Conservation (phyloP, 2,113 vertebrate genomes). For the Prinia subflava region DNA sequence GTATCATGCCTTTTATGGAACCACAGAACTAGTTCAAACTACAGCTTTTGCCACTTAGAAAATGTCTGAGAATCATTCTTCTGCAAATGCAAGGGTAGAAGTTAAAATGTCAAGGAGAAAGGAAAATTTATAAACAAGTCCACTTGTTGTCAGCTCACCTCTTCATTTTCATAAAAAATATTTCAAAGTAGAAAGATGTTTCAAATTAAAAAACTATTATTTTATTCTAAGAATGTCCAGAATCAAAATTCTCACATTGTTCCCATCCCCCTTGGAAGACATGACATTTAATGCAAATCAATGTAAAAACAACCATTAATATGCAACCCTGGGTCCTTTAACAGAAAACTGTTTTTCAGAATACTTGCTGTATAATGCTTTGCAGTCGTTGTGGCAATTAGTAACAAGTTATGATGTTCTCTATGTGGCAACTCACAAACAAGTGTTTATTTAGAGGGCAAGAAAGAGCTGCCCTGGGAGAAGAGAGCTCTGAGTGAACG, state of each 20-base stretch:
- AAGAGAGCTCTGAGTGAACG: background rate
- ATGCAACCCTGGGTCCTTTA: background rate
- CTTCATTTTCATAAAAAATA: background rate
- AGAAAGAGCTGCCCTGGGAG: background rate
- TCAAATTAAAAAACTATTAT: background rate
- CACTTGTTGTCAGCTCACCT: background rate
- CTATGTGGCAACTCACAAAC: background rate
- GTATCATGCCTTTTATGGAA: background rate
- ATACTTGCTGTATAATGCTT: background rate
- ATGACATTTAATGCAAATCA: background rate
- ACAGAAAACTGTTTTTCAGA: background rate
- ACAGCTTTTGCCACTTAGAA: background rate
- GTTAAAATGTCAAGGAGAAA: background rate
- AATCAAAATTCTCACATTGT: background rate
- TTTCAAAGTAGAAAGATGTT: background rate
- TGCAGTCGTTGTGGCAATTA: background rate
- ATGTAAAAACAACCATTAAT: background rate
- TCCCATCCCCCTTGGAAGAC: background rate
- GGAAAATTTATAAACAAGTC: background rate
- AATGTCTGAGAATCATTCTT: background rate
- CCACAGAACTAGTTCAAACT: background rate
- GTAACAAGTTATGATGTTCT: background rate
- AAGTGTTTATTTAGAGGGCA: background rate
- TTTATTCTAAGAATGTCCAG: background rate
- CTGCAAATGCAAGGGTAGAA: background rate